Base-by-base conservation (phyloP, 2,797 vertebrate species). In the Dromococcyx pavoninus region DNA sequence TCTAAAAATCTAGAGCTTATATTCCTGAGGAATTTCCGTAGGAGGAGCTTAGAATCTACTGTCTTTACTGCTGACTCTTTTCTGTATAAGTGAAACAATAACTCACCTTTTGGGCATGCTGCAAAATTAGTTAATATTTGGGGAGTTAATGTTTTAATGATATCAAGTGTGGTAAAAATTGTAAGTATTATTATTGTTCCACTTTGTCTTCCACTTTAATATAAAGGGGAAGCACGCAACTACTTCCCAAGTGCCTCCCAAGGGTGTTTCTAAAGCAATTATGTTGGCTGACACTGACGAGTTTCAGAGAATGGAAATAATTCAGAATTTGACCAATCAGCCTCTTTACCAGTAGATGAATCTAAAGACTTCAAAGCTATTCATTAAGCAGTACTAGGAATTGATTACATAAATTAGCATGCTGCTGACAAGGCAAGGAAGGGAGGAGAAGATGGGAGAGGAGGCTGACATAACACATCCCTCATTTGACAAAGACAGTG, bases 391-490 rank as follows among this genome's bases (percentile, higher is more conserved):
- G 70, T 18, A 70, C 94, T 94, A 94, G 92, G 92, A 95, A 96
- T 91, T 93, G 94, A 95, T 96, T 95, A 94, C 85, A 88, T 91
- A 96, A 93, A 96, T 97, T 96, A 96, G 86, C 91, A 95, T 93
- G 95, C 80, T 2, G n/a, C 94, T 95, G 95, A 94, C 92, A 95
- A 93, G 91, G 91, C 94, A 93, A 73, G 74, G 86, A 78, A 93
- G 76, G 89, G 88, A 94, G 82, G 88, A 95, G 86, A 93, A 86
- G 89, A 89, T 2, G 3, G 70, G 70, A 91, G 91, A 91, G 66
- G 62, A 86, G 86, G 83, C 58, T 2, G 9, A 81, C 79, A 35
- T 48, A 89, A 70, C 70, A 46, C 87, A 90, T 95, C 70, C 76
- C 56, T 94, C 93, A 88, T 75, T 91, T 96, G 91, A 94, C 22